Conservation (phyloP, 2,797 vertebrate species). For the Leptoclinus maculatus region DNA sequence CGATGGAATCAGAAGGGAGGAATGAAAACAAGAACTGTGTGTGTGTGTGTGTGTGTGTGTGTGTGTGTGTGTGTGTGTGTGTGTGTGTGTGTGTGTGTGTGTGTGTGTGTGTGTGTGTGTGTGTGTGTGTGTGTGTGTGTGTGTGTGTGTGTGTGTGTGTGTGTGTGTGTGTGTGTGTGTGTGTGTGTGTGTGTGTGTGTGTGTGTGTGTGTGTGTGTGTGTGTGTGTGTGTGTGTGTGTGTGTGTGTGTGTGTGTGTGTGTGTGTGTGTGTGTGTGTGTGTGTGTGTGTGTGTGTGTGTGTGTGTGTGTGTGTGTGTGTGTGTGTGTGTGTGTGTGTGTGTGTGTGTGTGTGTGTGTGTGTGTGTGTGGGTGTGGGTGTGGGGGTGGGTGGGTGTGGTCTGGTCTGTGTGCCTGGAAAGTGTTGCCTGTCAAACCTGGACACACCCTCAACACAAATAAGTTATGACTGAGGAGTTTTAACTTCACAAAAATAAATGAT, state of each 20-base stretch:
- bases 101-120: slow-evolving; percentile 1
- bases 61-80: neutral
- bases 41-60: neutral
- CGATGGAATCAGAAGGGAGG: slow-evolving; percentile 58
- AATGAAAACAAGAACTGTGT: slow-evolving; percentile 58
- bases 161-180: slow-evolving; percentile 19
- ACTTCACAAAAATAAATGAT: neutral
- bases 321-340: slow-evolving; percentile 19
- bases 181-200: neutral
- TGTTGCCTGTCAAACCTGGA: slow-evolving; percentile 24
- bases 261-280: neutral
- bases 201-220: slow-evolving; percentile 19
- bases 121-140: slow-evolving; percentile 10
- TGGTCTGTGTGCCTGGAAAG: slow-evolving; percentile 26
- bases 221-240: neutral
- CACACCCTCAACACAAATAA: slow-evolving; percentile 1
- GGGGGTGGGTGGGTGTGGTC: too few relatives aligned
- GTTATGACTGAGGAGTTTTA: slow-evolving; percentile 13
- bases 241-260: slow-evolving; percentile 19
- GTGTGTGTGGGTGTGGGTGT: neutral
- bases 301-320: neutral
- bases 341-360: neutral
- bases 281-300: slow-evolving; percentile 19
- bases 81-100: slow-evolving; percentile 9
- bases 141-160: neutral